Evolutionary conservation across 2,888 invertebrate genomes (phyloP), one percentile per base, ranked within the genome.

Genomic region (Ophonus ardosiacus): DNA sequence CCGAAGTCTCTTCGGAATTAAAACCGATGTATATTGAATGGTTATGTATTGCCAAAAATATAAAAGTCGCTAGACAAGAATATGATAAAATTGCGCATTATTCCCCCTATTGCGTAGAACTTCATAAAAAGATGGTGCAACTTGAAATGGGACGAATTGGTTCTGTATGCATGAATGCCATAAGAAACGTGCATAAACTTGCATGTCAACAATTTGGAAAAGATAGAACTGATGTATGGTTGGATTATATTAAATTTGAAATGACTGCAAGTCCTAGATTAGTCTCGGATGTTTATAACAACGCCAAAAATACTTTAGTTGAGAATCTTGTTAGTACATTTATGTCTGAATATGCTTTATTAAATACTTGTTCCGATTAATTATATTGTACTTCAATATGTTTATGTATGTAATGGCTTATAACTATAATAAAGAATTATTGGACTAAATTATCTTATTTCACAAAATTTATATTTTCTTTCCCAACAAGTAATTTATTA

Each of bases 131-230:
- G 83, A 91, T 89, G 90, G 93, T 93, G 85, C 90, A 92, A 18
- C 91, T 94, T 85, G 94, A 94, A 89, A 89, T 89, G 80, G 88
- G 88, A 10, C 93, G 93, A 89, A 89, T 90, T 0, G 87, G 92
- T 0, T 31, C 59, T 7, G 43, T 68, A 15, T 71, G 57, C 56
- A 56, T 57, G 24, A 93, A 93, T 86, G 90, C 91, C 85, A 92
- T 94, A 87, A 93, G 94, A 79, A 92, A 93, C 88, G 94, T 93
- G 87, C 93, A 94, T 89, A 94, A 95, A 89, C 92, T 93, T 86
- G 93, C 94, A 43, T 92, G 93, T 15, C 91, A 93, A 84, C 94
- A 95, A 86, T 96, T 96, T 90, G 96, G 96, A 0, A 92, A 92
- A 87, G 92, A 91, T 3, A 93, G 94, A 89, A 91, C 93, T 4